A percentile compares a stretch with the other conserved stretches of the same genome.
Evolutionary conservation across 2,113 vertebrate genomes (phyloP).

Genomic region (Labrus mixtus): DNA sequence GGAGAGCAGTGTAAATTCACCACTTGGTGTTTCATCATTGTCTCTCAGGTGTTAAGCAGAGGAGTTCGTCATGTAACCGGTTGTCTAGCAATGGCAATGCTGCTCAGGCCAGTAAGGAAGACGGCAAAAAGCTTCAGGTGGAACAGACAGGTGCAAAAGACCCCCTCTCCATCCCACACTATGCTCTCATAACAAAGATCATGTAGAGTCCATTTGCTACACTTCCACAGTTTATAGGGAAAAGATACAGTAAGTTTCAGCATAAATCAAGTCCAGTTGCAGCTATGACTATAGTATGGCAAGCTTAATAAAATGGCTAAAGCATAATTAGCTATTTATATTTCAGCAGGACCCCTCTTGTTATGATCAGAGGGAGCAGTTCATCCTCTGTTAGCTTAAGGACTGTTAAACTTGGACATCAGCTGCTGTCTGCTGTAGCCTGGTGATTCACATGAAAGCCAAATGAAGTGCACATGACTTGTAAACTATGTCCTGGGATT

Average conservation of each 20-base stretch:
- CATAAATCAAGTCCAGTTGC: neutral
- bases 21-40: conserved; percentile 79
- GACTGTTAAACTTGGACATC: conserved; percentile 36
- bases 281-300: neutral
- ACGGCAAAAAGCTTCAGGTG: conserved; percentile 84
- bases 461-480: conserved; percentile 59
- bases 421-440: conserved; percentile 51
- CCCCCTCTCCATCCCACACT: conserved; percentile 25
- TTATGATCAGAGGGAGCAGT: conserved; percentile 14
- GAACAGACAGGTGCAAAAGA: conserved; percentile 89
- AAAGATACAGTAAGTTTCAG: neutral
- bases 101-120: conserved; percentile 86
- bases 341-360: neutral
- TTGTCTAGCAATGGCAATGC: conserved; percentile 89
- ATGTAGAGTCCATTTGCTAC: neutral
- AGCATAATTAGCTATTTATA: neutral
- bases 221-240: neutral
- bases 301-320: neutral
- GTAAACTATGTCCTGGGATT: conserved; percentile 42
- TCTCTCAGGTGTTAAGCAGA: conserved; percentile 88
- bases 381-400: conserved; percentile 24
- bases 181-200: conserved; percentile 15
- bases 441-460: conserved; percentile 53
- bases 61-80: conserved; percentile 91
- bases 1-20: conserved; percentile 41